Evolutionary conservation across 2,797 vertebrate genomes (phyloP).

Genomic region (Mico argentatus): DNA sequence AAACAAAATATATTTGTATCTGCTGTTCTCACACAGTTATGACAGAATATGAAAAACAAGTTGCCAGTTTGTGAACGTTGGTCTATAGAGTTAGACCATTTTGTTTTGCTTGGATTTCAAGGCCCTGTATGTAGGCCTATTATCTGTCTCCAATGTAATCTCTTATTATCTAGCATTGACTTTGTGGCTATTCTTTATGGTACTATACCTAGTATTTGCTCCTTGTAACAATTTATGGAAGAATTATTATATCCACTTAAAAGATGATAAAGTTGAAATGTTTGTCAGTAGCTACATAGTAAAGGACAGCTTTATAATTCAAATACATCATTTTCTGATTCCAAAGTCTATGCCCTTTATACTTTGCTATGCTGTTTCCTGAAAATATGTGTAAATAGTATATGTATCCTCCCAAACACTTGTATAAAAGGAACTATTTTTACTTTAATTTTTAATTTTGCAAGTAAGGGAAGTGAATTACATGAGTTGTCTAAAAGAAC

Average conservation of each 20-base stretch:
- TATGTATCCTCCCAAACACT: background rate
- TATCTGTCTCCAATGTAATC: background rate
- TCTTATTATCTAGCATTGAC: background rate
- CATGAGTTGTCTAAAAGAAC: background rate
- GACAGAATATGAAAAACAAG: background rate
- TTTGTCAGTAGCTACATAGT: background rate
- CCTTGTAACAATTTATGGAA: background rate
- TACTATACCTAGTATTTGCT: background rate
- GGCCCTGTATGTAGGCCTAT: background rate
- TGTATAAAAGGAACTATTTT: background rate
- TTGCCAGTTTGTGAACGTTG: background rate
- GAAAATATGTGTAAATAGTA: background rate
- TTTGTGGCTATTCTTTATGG: background rate
- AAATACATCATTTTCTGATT: background rate
- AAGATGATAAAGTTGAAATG: background rate
- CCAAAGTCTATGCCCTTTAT: background rate
- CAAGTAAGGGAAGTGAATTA: background rate
- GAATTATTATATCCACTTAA: background rate
- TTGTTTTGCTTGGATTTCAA: background rate
- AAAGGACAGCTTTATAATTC: background rate
- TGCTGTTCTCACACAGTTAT: background rate
- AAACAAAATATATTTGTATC: background rate
- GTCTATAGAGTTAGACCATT: background rate
- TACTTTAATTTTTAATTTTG: constrained; percentile 5
- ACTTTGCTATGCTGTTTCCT: background rate